Evolutionary conservation across 2,888 invertebrate species (phyloP).

Genomic region (Sarcophaga rosellei): DNA sequence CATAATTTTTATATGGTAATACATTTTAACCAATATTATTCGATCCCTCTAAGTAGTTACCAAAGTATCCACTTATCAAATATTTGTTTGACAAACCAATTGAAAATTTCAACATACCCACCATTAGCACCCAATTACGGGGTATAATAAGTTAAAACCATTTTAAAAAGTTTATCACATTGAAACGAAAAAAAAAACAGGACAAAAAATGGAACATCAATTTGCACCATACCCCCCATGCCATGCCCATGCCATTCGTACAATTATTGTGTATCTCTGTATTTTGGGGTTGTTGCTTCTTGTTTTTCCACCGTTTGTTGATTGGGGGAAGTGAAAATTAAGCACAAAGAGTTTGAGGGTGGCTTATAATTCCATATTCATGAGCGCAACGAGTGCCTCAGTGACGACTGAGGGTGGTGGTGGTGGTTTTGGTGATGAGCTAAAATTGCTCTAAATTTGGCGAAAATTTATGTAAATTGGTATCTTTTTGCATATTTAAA

Average conservation of each 20-base stretch:
- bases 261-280: constrained; percentile 1
- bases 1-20: no score
- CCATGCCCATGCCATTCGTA: not conserved
- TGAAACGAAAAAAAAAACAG: not conserved
- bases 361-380: constrained; percentile 3
- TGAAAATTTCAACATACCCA: not conserved
- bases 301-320: not conserved
- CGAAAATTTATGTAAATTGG: constrained; percentile 81
- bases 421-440: constrained; percentile 74
- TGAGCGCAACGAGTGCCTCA: not conserved
- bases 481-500: constrained; percentile 82
- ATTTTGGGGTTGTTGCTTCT: constrained; percentile 25
- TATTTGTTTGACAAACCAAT: not conserved
- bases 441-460: constrained; percentile 81
- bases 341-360: constrained; percentile 17
- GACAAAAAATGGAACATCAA: constrained; percentile 3
- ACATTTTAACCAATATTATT: no score
- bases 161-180: constrained; percentile 40
- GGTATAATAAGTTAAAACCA: constrained; percentile 36
- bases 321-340: not conserved
- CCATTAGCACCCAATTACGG: not conserved
- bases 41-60: no score
- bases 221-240: not conserved
- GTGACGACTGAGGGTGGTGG: not conserved
- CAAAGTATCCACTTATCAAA: no score